Percentiles rank a stretch among this genome's conserved stretches.
These are phyloP conservation scores for Nomada goodeniana DNA, from an alignment of 2,888 invertebrate species.

Conservation along the genomic window DNA sequence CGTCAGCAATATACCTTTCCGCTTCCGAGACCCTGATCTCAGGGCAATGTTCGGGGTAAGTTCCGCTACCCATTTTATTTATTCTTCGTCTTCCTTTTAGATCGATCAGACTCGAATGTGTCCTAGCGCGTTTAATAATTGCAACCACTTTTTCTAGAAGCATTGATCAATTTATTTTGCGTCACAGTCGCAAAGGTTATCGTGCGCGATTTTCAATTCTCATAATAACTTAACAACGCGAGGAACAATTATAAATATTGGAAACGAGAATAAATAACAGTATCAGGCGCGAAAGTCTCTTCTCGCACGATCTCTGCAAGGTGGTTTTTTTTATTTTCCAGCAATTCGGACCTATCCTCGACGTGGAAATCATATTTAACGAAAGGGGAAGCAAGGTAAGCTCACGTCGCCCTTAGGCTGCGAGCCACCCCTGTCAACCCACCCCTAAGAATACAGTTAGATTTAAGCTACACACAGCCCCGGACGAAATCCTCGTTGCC, in stretches of 20 bases:
- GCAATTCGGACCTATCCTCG: conserved; percentile 99
- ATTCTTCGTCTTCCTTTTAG: too few species aligned
- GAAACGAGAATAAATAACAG: background rate
- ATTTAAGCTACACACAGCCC: conserved; percentile 55
- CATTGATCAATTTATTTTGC: too few species aligned
- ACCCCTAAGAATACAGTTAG: conserved; percentile 64
- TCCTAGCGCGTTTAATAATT: too few species aligned
- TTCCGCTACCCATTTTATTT: conserved; percentile 73
- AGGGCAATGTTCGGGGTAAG: conserved; percentile 99
- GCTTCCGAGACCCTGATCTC: conserved; percentile 99
- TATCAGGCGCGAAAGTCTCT: background rate
- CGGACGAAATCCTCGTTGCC: conserved; percentile 50
- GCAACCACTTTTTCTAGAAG: too few species aligned
- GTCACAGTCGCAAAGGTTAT: too few species aligned
- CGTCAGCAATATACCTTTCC: conserved; percentile 99
- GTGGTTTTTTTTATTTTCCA: conserved; percentile 84
- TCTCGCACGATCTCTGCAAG: conserved; percentile 12
- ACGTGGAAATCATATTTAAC: conserved; percentile 99
- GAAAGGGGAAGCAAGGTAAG: conserved; percentile 99
- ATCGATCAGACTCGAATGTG: too few species aligned
- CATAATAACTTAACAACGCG: too few species aligned
- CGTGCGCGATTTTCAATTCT: too few species aligned
- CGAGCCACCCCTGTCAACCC: conserved; percentile 77
- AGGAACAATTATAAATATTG: too few species aligned
- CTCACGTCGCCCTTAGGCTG: conserved; percentile 72